Evolutionary conservation across 1,140 invertebrate genomes (phyloP), one percentile per base, ranked within the genome.

Genomic region (Trichomalopsis sarcophagae): DNA sequence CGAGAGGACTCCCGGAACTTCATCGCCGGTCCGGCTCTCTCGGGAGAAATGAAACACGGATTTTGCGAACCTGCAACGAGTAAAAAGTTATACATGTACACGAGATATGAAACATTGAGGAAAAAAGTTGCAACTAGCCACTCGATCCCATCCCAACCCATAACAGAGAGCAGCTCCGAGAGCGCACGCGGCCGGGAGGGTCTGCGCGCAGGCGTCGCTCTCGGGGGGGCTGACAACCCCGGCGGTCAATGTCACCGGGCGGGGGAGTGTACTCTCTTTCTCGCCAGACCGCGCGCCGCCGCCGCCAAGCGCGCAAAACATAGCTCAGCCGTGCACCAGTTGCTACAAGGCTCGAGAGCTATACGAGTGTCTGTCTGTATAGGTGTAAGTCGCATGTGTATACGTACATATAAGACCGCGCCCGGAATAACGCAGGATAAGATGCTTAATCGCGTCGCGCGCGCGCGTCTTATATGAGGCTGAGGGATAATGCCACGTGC

Each of bases 271-370:
- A n/a, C 55, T 62, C 21, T 50, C 47, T 44, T 44, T 62, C 55
- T 62, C 55, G 47, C n/a, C 81, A 82, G 81, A 82, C 81, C 81
- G 81, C 81, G 81, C 14, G 81, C 2, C 79, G 79, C 78, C 78
- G 36, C 40, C 27, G 27, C 27, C n/a, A n/a, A n/a, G 21, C 75
- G 21, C 44, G 6, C 55, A n/a, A 62, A 62, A 62, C 55, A 62
- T n/a, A 62, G 55, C 55, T 62, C 55, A 62, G 4, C 55, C 50
- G 30, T 69, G 44, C 80, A 81, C 80, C 80, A 81, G 80, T 81
- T 81, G 80, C 80, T 81, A 23, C 3, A 80, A 17, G 14, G 21
- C 55, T 62, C 40, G 40, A 44, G 40, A 5, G 5, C 7, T 27
- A 27, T 27, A 1, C 40, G 40, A 36, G 33, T 5, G 33, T 36